Evolutionary conservation across 1,140 invertebrate species (phyloP).

Genomic region (Tetragnatha versicolor): DNA sequence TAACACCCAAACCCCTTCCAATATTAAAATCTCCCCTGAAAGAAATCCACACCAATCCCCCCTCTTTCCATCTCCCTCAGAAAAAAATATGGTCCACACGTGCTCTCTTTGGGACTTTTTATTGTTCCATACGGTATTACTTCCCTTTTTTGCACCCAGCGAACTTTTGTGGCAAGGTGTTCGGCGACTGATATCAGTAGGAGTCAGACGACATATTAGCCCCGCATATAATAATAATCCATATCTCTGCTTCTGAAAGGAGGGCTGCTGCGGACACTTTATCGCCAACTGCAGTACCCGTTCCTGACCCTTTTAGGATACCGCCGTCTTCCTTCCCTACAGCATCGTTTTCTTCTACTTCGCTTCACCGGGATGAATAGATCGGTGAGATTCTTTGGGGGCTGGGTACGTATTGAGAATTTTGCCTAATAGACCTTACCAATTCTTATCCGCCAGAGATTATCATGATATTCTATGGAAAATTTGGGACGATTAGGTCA

Average conservation of each 20-base stretch:
- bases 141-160: slow-evolving; percentile 5
- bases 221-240: slow-evolving; percentile 50
- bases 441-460: too few species aligned
- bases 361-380: slow-evolving; percentile 22
- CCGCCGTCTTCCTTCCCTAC: slow-evolving; percentile 29
- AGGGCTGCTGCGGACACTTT: slow-evolving; percentile 37
- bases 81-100: too few species aligned
- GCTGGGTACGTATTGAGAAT: neutral
- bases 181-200: slow-evolving; percentile 42
- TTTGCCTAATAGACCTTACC: too few species aligned
- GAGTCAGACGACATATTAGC: slow-evolving; percentile 47
- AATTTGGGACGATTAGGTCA: too few species aligned
- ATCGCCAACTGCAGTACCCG: slow-evolving; percentile 20
- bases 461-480: too few species aligned
- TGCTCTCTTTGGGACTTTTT: slow-evolving; percentile 12
- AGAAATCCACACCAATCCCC: too few species aligned
- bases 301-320: slow-evolving; percentile 35
- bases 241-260: slow-evolving; percentile 18
- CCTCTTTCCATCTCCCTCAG: too few species aligned
- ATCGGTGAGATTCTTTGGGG: neutral
- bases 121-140: neutral
- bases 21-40: too few species aligned
- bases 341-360: slow-evolving; percentile 34
- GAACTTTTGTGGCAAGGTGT: slow-evolving; percentile 51
- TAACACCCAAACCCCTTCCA: too few species aligned